Evolutionary conservation across 30 jellyfish, hydroid and myxozoan species (phyloP).

Genomic region (Aurelia coerulea): DNA sequence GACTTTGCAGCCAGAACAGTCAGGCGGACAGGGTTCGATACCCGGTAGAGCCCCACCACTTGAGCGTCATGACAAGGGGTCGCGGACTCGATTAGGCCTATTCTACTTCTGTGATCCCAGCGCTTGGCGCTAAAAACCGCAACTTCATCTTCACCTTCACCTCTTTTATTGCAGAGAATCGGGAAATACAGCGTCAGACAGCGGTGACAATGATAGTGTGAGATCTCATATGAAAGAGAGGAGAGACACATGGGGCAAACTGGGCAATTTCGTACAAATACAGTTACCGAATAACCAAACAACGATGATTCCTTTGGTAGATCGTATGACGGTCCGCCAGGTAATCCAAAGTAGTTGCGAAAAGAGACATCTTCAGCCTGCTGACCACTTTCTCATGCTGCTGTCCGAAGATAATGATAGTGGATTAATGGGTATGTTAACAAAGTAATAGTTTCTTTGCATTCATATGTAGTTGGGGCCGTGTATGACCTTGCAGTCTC

Average conservation of each 20-base stretch:
- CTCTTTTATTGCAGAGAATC: slow-evolving; percentile 15
- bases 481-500: too few species aligned
- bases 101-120: too few species aligned
- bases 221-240: slow-evolving; percentile 42
- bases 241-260: slow-evolving; percentile 41
- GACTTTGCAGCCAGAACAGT: too few species aligned
- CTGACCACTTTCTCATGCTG: slow-evolving; percentile 81
- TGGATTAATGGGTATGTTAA: slow-evolving; percentile 63
- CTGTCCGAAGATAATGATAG: slow-evolving; percentile 78
- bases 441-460: too few species aligned
- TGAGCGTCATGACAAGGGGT: too few species aligned
- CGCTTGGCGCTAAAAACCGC: too few species aligned
- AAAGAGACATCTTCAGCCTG: slow-evolving; percentile 63
- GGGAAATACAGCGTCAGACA: slow-evolving; percentile 34
- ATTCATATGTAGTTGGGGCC: neutral
- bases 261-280: slow-evolving; percentile 69
- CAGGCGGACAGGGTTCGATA: too few species aligned
- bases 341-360: slow-evolving; percentile 70
- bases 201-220: slow-evolving; percentile 81
- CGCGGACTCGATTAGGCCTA: too few species aligned
- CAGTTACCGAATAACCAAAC: slow-evolving; percentile 83
- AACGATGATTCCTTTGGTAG: slow-evolving; percentile 60
- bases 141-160: too few species aligned
- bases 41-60: too few species aligned
- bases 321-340: slow-evolving; percentile 66